Evolutionary conservation across 37 sponge, comb jelly and placozoan species (phyloP).

Genomic region (Chondrilla cf. caribensis): DNA sequence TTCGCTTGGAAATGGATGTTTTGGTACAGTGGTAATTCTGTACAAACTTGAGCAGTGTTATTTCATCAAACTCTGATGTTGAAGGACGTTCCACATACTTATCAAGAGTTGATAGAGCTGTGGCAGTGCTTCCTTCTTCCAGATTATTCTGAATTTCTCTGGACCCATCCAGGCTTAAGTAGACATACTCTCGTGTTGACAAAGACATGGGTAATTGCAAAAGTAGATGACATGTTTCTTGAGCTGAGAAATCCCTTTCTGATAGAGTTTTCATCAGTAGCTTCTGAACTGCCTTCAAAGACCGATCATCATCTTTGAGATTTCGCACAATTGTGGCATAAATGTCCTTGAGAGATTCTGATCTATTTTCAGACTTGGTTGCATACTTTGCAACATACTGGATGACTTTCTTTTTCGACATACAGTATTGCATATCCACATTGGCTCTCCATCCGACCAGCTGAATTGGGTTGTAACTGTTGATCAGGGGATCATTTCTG

Average conservation of each 20-base stretch:
- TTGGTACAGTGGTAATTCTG: conserved; percentile 19
- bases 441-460: conserved; percentile 53
- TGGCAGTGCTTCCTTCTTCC: background rate
- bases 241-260: conserved; percentile 39
- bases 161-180: conserved; percentile 41
- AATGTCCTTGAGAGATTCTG: conserved; percentile 33
- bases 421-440: conserved; percentile 58
- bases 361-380: conserved; percentile 34
- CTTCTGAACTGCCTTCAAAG: conserved; percentile 28
- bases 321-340: conserved; percentile 23
- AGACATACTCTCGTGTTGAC: conserved; percentile 27
- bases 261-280: conserved; percentile 35
- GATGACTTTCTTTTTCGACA: conserved; percentile 28
- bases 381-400: conserved; percentile 41
- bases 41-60: conserved; percentile 29
- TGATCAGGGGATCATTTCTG: conserved; percentile 42
- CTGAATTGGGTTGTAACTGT: conserved; percentile 49
- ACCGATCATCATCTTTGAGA: conserved; percentile 8
- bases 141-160: conserved; percentile 6
- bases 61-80: conserved; percentile 18
- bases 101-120: conserved; percentile 20
- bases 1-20: background rate
- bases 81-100: conserved; percentile 4
- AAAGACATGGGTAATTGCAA: conserved; percentile 34
- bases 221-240: conserved; percentile 51